Percentiles rank a stretch among this genome's conserved stretches.
phyloP scores from a whole-genome alignment of 2,888 invertebrate genomes.

The Serrognathus titanus region DNA sequence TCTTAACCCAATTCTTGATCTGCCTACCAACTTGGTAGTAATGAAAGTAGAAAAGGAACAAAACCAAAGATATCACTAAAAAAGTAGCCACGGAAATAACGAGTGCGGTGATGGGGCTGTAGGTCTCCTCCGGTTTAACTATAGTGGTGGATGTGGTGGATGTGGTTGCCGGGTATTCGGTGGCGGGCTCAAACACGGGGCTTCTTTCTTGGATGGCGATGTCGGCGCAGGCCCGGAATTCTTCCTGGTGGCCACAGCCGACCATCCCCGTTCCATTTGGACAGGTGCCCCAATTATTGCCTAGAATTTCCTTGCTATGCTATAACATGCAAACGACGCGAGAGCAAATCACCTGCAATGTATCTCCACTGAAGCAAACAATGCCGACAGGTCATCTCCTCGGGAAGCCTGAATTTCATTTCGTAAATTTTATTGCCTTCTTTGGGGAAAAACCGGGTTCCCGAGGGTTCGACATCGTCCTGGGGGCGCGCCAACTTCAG shows the following conservation, averaged over 20 bases:
- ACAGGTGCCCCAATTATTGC: conserved; percentile 78
- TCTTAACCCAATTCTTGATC: conserved; percentile 61
- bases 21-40: conserved; percentile 71
- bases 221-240: conserved; percentile 82
- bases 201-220: conserved; percentile 63
- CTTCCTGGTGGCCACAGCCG: conserved; percentile 86
- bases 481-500: conserved; percentile 54
- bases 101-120: conserved; percentile 55
- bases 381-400: conserved; percentile 68
- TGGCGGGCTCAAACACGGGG: conserved; percentile 38
- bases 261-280: conserved; percentile 71
- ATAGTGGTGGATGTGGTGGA: not conserved
- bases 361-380: conserved; percentile 89
- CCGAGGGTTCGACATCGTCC: conserved; percentile 50
- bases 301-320: conserved; percentile 29
- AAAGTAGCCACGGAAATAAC: conserved; percentile 64
- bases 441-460: conserved; percentile 67
- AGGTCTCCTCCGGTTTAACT: conserved; percentile 37
- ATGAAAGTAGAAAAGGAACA: conserved; percentile 69
- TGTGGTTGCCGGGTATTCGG: conserved; percentile 40
- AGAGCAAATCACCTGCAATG: conserved; percentile 74
- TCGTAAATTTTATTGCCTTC: conserved; percentile 79
- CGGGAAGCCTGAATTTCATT: conserved; percentile 54
- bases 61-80: conserved; percentile 61
- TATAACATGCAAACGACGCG: not conserved